phyloP scores from a whole-genome alignment of 2,888 invertebrate species.

The Bursaphelenchus okinawaensis region DNA sequence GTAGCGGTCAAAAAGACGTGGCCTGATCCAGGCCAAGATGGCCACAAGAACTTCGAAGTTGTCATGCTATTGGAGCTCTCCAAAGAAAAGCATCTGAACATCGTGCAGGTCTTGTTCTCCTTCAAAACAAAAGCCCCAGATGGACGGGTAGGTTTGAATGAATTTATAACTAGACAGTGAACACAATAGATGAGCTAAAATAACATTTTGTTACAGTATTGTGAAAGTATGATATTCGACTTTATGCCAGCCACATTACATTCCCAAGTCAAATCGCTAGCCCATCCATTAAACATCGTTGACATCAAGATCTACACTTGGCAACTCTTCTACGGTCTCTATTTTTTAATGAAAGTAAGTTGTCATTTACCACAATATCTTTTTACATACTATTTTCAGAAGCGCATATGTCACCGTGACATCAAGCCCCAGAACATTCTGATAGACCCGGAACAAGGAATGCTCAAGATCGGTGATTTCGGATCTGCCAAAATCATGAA shows the following conservation, averaged over 20 bases:
- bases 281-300: slow-evolving; percentile 21
- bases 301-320: slow-evolving; percentile 47
- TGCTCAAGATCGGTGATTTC: slow-evolving; percentile 45
- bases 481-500: slow-evolving; percentile 41
- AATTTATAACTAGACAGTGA: too few relatives aligned
- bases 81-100: slow-evolving; percentile 36
- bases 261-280: slow-evolving; percentile 9
- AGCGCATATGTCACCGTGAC: slow-evolving; percentile 27
- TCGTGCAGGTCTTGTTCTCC: slow-evolving; percentile 41
- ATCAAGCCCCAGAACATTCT: slow-evolving; percentile 37
- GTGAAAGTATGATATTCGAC: slow-evolving; percentile 42
- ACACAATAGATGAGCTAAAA: neutral
- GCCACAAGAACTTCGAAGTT: slow-evolving; percentile 9
- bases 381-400: slow-evolving; percentile 14
- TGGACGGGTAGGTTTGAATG: slow-evolving; percentile 12
- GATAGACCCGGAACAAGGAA: slow-evolving; percentile 32
- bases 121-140: slow-evolving; percentile 27
- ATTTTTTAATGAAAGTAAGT: slow-evolving; percentile 32
- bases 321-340: slow-evolving; percentile 45
- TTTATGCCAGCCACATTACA: slow-evolving; percentile 29
- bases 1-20: slow-evolving; percentile 47
- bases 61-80: slow-evolving; percentile 32
- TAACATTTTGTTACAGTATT: slow-evolving; percentile 20
- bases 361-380: neutral
- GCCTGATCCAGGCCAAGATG: slow-evolving; percentile 14